These are phyloP conservation scores for Maccullochella peelii DNA, from an alignment of 2,113 vertebrate genomes.

Conservation along the genomic window DNA sequence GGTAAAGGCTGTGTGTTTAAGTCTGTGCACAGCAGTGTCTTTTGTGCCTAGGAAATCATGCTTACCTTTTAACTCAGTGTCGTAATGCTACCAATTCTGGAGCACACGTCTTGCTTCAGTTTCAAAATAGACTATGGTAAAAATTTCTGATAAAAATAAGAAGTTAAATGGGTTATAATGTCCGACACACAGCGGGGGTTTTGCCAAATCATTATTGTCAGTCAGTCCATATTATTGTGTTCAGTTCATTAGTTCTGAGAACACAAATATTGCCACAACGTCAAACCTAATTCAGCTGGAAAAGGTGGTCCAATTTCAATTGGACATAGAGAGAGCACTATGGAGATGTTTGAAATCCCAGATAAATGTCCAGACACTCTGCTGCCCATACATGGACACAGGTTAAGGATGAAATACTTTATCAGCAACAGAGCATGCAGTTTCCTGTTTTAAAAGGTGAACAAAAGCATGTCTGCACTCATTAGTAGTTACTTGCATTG, in stretches of 20 bases:
- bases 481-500: slow-evolving; percentile 40
- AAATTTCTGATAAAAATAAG: background rate
- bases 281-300: slow-evolving; percentile 31
- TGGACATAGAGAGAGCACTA: slow-evolving; percentile 30
- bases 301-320: slow-evolving; percentile 46
- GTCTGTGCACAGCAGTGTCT: background rate
- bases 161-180: slow-evolving; percentile 1
- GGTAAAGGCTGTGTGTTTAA: background rate
- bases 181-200: background rate
- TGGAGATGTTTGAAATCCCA: slow-evolving; percentile 26
- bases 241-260: slow-evolving; percentile 30
- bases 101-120: background rate
- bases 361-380: background rate
- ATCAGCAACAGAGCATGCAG: slow-evolving; percentile 35
- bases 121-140: slow-evolving; percentile 8
- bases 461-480: slow-evolving; percentile 35
- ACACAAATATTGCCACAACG: slow-evolving; percentile 26
- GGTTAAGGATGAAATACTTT: slow-evolving; percentile 40
- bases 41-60: slow-evolving; percentile 8
- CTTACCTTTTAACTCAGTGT: slow-evolving; percentile 1
- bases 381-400: slow-evolving; percentile 59
- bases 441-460: slow-evolving; percentile 51
- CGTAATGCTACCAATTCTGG: background rate
- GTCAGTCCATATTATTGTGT: background rate
- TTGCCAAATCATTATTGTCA: slow-evolving; percentile 7